These are phyloP conservation scores for Schizopygopsis malacanthus DNA, from an alignment of 2,797 vertebrate species.

Conservation along the genomic window DNA sequence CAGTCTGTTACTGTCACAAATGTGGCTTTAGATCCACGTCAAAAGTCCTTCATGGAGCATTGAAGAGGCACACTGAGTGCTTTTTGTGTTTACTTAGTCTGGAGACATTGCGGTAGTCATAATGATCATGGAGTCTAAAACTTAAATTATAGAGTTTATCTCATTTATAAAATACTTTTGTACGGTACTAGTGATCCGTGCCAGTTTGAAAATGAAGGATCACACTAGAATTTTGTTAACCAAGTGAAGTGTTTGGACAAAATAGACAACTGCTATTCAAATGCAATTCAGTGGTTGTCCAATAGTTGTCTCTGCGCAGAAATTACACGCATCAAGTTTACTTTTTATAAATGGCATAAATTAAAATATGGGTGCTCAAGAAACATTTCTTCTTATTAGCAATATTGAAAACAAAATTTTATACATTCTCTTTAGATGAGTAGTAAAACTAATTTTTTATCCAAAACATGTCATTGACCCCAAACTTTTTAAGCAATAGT, in stretches of 20 bases:
- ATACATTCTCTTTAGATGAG: too few species aligned
- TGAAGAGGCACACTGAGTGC: neutral
- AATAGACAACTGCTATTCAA: neutral
- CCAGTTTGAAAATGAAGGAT: neutral
- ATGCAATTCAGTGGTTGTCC: neutral
- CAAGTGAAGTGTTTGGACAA: neutral
- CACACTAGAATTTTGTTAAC: neutral
- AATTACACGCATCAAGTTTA: neutral
- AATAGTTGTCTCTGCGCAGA: too few species aligned
- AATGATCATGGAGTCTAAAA: neutral
- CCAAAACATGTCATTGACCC: neutral
- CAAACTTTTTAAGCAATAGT: neutral
- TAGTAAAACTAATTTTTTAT: too few species aligned
- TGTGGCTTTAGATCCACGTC: neutral
- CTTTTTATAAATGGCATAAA: neutral
- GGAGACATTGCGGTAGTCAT: neutral
- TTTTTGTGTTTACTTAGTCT: conserved; percentile 14
- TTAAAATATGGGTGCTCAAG: too few species aligned
- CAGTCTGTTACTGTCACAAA: conserved; percentile 41
- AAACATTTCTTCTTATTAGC: too few species aligned
- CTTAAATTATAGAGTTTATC: neutral
- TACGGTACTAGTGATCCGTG: neutral
- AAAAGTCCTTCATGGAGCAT: conserved; percentile 2
- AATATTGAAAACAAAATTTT: too few species aligned
- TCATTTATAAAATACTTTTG: neutral